phyloP scores from a whole-genome alignment of 2,797 vertebrate species.

The Morelia viridis region DNA sequence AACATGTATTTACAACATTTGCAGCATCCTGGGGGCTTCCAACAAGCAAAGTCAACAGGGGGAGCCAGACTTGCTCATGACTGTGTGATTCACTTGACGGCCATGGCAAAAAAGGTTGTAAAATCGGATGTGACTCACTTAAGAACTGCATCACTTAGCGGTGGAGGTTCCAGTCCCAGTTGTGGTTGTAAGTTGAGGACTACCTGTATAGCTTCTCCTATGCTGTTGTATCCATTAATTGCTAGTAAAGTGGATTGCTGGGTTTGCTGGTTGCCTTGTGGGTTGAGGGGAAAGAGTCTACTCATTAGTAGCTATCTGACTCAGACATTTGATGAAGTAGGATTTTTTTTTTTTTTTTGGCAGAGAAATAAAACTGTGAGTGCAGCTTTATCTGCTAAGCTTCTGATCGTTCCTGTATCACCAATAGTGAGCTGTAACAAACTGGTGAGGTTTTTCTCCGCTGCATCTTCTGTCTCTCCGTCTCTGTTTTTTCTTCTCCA shows the following conservation, averaged over 20 bases:
- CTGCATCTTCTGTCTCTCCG: neutral
- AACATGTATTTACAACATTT: too few species aligned
- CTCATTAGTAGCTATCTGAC: neutral
- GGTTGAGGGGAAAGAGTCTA: neutral
- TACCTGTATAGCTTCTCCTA: neutral
- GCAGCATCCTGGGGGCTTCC: too few species aligned
- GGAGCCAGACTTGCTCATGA: too few species aligned
- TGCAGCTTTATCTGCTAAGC: neutral
- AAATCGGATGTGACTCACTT: too few species aligned
- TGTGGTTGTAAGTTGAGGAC: too few species aligned
- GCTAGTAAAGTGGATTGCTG: neutral
- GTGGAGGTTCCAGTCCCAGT: too few species aligned
- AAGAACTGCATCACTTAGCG: too few species aligned
- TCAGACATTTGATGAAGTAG: neutral
- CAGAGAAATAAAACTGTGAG: neutral
- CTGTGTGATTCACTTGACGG: too few species aligned
- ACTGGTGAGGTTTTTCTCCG: neutral
- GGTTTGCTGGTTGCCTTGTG: neutral
- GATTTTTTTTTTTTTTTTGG: neutral
- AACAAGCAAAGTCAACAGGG: too few species aligned
- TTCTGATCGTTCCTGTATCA: neutral
- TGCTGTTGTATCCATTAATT: neutral
- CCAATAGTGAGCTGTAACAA: neutral
- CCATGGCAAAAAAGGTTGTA: too few species aligned
- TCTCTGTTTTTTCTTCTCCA: neutral